Evolutionary conservation across 2,797 vertebrate genomes (phyloP), one percentile per base, ranked within the genome.

Genomic region (Etheostoma perlongum): DNA sequence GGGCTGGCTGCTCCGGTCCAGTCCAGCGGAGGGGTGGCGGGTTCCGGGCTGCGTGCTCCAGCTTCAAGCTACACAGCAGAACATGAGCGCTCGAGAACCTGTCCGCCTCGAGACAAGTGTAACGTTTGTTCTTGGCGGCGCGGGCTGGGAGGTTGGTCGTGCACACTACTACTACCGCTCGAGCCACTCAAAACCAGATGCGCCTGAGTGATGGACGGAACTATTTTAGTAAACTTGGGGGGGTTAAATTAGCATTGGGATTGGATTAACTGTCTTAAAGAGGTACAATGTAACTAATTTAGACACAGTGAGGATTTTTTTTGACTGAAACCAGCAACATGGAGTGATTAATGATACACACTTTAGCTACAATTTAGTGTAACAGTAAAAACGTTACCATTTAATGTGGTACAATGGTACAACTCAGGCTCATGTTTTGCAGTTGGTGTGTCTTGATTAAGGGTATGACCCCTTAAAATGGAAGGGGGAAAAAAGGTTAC

Each of bases 1-100:
- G 90, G 65, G 94, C 94, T 15, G 95, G 94, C 91, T 95, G 94
- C 80, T 93, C 94, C 62, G 92, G 88, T 91, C 93, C 94, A 70
- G 94, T 90, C 95, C 95, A 94, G 91, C 93, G 95, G 80, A 91
- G 89, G 81, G 92, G 87, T 59, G 91, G 79, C 64, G 94, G 93
- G 91, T 92, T 94, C 74, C 92, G 92, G 64, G 81, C 81, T 81
- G 91, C 84, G 87, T 91, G 94, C 90, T 95, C 95, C 95, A 96
- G 95, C 89, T 95, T 96, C 93, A 87, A 78, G 33, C 74, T 69
- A 61, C 86, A 67, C 78, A 23, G 70, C 49, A 33, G 63, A 53
- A 67, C 68, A 71, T 66, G 85, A 78, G 81, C 72, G 54, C 84
- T 68, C 78, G 46, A 46, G 67, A 36, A 10, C 4, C 58, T 2